Percentiles rank a stretch among this genome's conserved stretches.
Evolutionary conservation across 2,888 invertebrate species (phyloP).

Genomic region (Dasysyrphus albostriatus): DNA sequence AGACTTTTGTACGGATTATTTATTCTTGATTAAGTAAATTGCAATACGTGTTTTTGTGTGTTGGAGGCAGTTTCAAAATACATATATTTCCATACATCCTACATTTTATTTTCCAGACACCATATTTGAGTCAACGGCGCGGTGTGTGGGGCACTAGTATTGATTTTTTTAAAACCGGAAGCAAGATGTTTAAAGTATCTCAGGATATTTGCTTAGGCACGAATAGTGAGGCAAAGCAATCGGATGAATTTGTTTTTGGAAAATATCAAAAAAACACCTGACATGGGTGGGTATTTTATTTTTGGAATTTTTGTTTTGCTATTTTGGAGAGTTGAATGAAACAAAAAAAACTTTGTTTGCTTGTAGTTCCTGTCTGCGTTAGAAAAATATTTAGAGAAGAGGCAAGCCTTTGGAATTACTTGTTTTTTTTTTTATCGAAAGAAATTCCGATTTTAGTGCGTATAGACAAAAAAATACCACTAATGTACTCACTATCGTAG

Average conservation of each 20-base stretch:
- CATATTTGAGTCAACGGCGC: neutral
- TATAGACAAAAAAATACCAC: neutral
- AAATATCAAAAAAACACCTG: conserved; percentile 82
- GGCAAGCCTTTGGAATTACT: neutral
- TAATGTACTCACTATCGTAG: neutral
- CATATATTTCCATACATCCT: neutral
- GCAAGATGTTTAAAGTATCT: conserved; percentile 82
- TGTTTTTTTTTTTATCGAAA: neutral
- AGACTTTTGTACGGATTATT: neutral
- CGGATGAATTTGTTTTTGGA: conserved; percentile 80
- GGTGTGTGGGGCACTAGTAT: conserved; percentile 35
- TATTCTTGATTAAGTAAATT: neutral
- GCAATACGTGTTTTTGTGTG: conserved; percentile 1
- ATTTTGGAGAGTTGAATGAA: neutral
- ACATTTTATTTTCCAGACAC: conserved; percentile 53
- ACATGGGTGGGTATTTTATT: conserved; percentile 80
- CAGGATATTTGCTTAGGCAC: conserved; percentile 82
- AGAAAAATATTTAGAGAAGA: neutral
- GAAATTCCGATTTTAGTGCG: neutral
- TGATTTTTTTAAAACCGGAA: conserved; percentile 54
- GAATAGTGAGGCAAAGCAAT: conserved; percentile 42
- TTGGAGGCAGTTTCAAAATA: conserved; percentile 17
- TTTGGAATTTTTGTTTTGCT: neutral
- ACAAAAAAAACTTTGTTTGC: neutral
- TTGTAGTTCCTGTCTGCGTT: neutral